Conservation (phyloP, 1,140 invertebrate species). For the Drosophila tsacasi region DNA sequence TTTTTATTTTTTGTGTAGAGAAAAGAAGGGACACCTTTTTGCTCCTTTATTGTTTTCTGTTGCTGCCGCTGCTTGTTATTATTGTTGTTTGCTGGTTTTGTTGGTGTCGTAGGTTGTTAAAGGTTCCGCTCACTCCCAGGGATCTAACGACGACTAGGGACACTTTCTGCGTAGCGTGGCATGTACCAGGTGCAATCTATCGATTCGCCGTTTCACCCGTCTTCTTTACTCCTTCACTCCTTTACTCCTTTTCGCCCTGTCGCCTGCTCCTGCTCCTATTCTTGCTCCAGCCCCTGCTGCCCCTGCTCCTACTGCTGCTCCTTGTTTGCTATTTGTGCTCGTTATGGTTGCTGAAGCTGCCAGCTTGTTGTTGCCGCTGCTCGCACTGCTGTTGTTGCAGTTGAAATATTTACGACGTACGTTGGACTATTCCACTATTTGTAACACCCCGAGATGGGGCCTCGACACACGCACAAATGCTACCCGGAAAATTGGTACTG, state of each 20-base stretch:
- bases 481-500: constrained; percentile 40
- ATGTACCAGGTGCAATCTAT: constrained; percentile 82
- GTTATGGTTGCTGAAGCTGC: constrained; percentile 66
- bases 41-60: constrained; percentile 56
- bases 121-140: constrained; percentile 39
- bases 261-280: constrained; percentile 10
- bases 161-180: constrained; percentile 70
- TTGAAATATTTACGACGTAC: constrained; percentile 83
- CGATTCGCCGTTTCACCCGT: constrained; percentile 59
- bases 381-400: constrained; percentile 74
- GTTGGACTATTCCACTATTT: constrained; percentile 82
- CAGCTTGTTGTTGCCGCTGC: constrained; percentile 42
- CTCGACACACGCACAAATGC: constrained; percentile 78
- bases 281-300: neutral
- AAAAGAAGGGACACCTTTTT: constrained; percentile 29
- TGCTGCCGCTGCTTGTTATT: constrained; percentile 46
- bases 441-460: constrained; percentile 61
- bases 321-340: constrained; percentile 79
- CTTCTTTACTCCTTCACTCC: constrained; percentile 8
- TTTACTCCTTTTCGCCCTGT: constrained; percentile 22
- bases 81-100: constrained; percentile 57
- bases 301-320: constrained; percentile 10
- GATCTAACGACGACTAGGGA: constrained; percentile 54
- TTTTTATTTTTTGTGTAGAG: constrained; percentile 11
- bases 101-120: constrained; percentile 64